A percentile compares a stretch with the other conserved stretches of the same genome.
Evolutionary conservation across 2,797 vertebrate genomes (phyloP).

Genomic region (Lophotriccus pileatus): DNA sequence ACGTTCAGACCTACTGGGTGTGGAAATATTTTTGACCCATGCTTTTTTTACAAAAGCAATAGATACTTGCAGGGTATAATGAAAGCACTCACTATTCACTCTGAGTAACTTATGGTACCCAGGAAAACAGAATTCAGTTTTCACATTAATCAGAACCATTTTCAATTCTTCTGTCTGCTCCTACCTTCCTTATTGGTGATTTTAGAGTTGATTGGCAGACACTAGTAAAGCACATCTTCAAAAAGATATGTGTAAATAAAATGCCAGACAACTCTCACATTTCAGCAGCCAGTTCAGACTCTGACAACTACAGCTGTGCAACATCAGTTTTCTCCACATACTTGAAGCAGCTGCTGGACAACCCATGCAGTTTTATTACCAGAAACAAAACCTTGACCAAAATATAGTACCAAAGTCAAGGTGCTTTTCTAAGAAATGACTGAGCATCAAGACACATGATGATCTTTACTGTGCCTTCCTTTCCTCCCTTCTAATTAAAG

Average conservation of each 20-base stretch:
- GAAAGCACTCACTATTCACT: neutral
- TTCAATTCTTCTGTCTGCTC: neutral
- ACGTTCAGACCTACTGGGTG: neutral
- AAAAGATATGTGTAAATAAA: neutral
- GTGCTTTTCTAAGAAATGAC: neutral
- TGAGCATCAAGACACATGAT: neutral
- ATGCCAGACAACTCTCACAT: neutral
- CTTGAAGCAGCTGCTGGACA: neutral
- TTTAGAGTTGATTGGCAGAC: neutral
- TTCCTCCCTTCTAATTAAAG: neutral
- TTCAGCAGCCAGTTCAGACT: neutral
- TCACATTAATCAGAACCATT: neutral
- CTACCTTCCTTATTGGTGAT: neutral
- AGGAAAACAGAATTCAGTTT: neutral
- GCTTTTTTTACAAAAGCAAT: conserved; percentile 6
- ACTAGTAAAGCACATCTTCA: neutral
- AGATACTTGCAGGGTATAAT: neutral
- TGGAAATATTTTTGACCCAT: conserved; percentile 28
- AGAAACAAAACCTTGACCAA: neutral
- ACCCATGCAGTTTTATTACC: neutral
- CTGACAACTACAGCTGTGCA: neutral
- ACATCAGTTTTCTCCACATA: neutral
- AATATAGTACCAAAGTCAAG: neutral
- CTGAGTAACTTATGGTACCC: neutral
- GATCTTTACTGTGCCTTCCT: neutral